Conservation (phyloP, 1,140 invertebrate genomes). For the Hetaerina americana region DNA sequence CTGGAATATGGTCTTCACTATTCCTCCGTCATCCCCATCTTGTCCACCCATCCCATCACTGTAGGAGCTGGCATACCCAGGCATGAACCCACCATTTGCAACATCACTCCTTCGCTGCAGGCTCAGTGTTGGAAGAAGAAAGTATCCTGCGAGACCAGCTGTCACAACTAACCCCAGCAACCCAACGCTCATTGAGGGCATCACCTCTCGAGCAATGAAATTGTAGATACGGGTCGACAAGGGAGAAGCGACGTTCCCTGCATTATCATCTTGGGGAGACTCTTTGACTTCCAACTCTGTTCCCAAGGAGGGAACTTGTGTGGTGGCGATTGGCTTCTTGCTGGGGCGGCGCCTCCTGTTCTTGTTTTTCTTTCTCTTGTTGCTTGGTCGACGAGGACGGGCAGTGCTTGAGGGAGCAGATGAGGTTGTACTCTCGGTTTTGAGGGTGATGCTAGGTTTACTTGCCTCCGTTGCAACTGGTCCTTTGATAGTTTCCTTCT, state of each 20-base stretch:
- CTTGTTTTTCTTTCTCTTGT: slow-evolving; percentile 44
- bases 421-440: not conserved
- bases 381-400: not conserved
- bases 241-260: slow-evolving; percentile 27
- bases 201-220: slow-evolving; percentile 60
- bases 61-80: not conserved
- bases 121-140: slow-evolving; percentile 55
- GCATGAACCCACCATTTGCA: not conserved
- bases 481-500: slow-evolving; percentile 15
- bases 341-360: slow-evolving; percentile 35
- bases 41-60: not conserved
- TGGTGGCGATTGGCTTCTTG: slow-evolving; percentile 17
- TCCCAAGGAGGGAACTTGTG: not conserved
- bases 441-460: slow-evolving; percentile 24
- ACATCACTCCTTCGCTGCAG: slow-evolving; percentile 36
- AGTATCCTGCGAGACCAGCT: slow-evolving; percentile 57
- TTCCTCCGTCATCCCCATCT: not conserved
- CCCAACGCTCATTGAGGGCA: slow-evolving; percentile 63
- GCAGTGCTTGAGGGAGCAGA: slow-evolving; percentile 13
- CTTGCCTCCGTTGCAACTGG: slow-evolving; percentile 29
- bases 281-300: not conserved
- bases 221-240: slow-evolving; percentile 61
- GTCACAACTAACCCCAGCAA: slow-evolving; percentile 54
- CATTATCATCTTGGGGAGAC: not conserved
- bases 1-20: not conserved